Base-by-base conservation (phyloP, 2,797 vertebrate species). In the Acropternis orthonyx region DNA sequence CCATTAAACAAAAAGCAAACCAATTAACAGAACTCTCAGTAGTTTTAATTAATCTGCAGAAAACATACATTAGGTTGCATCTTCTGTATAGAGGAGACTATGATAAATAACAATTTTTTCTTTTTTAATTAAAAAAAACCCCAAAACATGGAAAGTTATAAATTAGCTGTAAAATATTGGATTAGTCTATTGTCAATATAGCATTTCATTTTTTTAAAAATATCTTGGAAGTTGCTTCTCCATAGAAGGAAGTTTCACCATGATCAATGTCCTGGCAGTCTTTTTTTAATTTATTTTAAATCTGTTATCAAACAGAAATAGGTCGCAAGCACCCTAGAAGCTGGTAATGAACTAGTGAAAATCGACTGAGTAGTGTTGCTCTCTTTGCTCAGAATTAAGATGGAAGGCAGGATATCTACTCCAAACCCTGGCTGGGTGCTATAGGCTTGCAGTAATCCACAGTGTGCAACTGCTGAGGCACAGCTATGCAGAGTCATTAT, bases 11-110 rank as follows among this genome's bases (percentile, higher is more conserved):
- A 80, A 84, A 89, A 78, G 14, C 5, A 59, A 88, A 61, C 2
- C 13, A 86, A 68, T 78, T 28, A 85, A 55, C 30, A 90, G 46
- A 85, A 76, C 9, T 65, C 23, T 36, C 36, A 39, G 37, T 20
- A 88, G 28, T 59, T 88, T 59, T 67, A 92, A 82, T 62, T 78
- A 82, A 79, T 65, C 54, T 72, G 26, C 72, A 28, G 41, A 72
- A 90, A 72, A 59, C 5, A 36, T 21, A 43, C 8, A 65, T 58
- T 75, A 54, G 17, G 22, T 48, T 68, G 11, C 23, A 52, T 43
- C 41, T 78, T 61, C 37, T 72, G 12, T 48, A 28, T 32, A 44
- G 41, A 78, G 34, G 3, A 41, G 22, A 20, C 21, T 39, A 22
- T 68, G 7, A 85, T 26, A 76, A 76, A 76, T 49, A 5, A 16